Evolutionary conservation across 2,888 invertebrate species (phyloP).

Genomic region (Dinocampus coccinellae): DNA sequence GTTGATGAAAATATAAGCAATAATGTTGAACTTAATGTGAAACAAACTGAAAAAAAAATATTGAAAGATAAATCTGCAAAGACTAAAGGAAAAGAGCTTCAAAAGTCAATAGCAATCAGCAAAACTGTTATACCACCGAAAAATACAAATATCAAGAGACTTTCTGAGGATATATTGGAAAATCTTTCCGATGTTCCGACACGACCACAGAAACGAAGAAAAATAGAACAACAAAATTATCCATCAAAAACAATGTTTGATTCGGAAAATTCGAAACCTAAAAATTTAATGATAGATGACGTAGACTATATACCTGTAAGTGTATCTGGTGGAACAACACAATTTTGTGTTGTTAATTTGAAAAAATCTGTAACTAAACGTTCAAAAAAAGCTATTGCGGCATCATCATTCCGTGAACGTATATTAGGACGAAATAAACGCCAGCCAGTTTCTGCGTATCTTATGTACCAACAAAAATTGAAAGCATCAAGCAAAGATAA

Average conservation of each 20-base stretch:
- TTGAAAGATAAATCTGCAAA: background rate
- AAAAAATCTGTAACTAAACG: slow-evolving; percentile 47
- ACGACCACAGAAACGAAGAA: slow-evolving; percentile 41
- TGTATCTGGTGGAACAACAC: slow-evolving; percentile 55
- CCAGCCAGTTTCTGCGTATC: slow-evolving; percentile 53
- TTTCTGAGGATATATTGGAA: slow-evolving; percentile 53
- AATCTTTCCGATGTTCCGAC: slow-evolving; percentile 50
- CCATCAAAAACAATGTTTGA: slow-evolving; percentile 48
- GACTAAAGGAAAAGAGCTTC: too few species aligned
- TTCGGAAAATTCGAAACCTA: slow-evolving; percentile 9
- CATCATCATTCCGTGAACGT: slow-evolving; percentile 51
- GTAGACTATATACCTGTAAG: slow-evolving; percentile 47
- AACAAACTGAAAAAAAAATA: slow-evolving; percentile 21
- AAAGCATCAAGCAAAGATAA: slow-evolving; percentile 44
- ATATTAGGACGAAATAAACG: slow-evolving; percentile 57
- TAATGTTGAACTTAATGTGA: slow-evolving; percentile 12
- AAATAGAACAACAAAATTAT: slow-evolving; percentile 40
- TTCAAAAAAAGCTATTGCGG: slow-evolving; percentile 42
- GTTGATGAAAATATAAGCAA: slow-evolving; percentile 27
- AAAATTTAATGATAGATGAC: slow-evolving; percentile 33
- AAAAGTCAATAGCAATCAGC: background rate
- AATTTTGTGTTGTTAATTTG: slow-evolving; percentile 56
- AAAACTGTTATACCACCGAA: background rate
- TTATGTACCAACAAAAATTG: slow-evolving; percentile 55
- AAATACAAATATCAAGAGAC: slow-evolving; percentile 49